phyloP scores from a whole-genome alignment of 2,797 vertebrate genomes.

The Euphonia xanthogaster region DNA sequence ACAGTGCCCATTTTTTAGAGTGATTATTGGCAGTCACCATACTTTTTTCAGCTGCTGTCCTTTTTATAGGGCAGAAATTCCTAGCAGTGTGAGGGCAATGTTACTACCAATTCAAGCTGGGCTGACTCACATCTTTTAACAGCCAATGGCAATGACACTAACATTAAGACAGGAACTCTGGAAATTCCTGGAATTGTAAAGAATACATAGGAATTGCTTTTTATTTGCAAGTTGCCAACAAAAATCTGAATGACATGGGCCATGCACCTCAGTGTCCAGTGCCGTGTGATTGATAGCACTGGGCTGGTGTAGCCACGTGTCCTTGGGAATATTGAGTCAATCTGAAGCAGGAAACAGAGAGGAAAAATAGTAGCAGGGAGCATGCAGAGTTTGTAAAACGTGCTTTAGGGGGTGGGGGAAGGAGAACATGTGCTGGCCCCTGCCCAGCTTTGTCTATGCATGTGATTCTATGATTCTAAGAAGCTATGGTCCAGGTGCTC shows the following conservation, averaged over 20 bases:
- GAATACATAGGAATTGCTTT: background rate
- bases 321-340: background rate
- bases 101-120: background rate
- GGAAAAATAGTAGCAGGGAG: slow-evolving; percentile 20
- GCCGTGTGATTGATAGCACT: fast-evolving
- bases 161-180: background rate
- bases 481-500: background rate
- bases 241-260: background rate
- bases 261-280: background rate
- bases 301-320: background rate
- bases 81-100: background rate
- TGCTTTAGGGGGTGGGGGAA: background rate
- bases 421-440: background rate
- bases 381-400: background rate
- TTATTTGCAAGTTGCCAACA: background rate
- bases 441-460: background rate
- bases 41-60: background rate
- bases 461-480: background rate
- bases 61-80: background rate
- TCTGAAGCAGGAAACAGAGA: slow-evolving; percentile 37
- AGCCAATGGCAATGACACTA: background rate
- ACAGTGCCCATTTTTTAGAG: background rate
- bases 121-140: background rate
- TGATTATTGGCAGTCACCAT: background rate
- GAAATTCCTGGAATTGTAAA: slow-evolving; percentile 48